Conservation (phyloP, 2,113 vertebrate species). For the Pedionomus torquatus region DNA sequence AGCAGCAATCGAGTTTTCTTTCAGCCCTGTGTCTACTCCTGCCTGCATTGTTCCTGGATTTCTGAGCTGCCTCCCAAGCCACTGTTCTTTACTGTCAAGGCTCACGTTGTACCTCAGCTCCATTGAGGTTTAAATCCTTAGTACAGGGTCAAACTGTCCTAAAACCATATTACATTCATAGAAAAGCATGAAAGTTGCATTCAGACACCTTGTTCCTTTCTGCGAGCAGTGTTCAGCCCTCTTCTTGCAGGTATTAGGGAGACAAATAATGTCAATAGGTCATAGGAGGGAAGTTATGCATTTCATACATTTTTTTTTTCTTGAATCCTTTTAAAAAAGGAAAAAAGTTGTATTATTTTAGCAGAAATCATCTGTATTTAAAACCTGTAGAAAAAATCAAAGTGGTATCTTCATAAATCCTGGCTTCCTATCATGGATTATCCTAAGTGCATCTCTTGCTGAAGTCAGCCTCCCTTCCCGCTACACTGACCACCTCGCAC, state of each 20-base stretch:
- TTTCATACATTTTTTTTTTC: background rate
- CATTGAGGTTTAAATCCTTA: background rate
- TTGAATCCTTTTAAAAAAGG: background rate
- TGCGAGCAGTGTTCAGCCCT: background rate
- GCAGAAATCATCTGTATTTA: background rate
- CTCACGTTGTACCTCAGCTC: background rate
- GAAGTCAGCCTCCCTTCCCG: background rate
- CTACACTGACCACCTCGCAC: fast-evolving
- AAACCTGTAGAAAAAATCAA: background rate
- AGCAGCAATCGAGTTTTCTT: background rate
- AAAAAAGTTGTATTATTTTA: background rate
- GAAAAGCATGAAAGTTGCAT: background rate
- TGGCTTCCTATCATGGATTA: background rate
- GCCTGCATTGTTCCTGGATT: background rate
- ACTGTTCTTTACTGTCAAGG: background rate
- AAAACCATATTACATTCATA: background rate
- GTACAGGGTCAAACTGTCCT: background rate
- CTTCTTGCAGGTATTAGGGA: background rate
- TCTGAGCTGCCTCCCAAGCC: background rate
- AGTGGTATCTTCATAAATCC: background rate
- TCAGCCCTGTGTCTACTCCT: background rate
- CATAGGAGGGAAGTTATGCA: background rate
- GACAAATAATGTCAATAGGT: fast-evolving
- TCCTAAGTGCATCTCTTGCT: background rate
- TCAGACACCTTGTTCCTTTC: background rate